Percentiles rank a stretch among this genome's conserved stretches.
Evolutionary conservation across 1,140 invertebrate species (phyloP).

Genomic region (Tenebrio molitor): DNA sequence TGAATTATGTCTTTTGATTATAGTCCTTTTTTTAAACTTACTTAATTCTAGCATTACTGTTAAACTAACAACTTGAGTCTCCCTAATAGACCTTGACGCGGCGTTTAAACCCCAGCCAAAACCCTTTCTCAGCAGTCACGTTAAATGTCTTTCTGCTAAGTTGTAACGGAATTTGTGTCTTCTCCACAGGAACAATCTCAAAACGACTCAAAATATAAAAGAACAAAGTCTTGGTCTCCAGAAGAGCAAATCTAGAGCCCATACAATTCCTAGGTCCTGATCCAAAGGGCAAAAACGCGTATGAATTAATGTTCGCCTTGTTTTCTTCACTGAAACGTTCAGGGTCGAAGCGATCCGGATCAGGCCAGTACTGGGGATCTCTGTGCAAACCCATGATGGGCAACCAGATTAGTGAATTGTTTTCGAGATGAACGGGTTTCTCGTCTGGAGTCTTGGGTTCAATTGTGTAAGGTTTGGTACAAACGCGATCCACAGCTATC

Average conservation of each 20-base stretch:
- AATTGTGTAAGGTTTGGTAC: slow-evolving; percentile 68
- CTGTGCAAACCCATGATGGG: slow-evolving; percentile 66
- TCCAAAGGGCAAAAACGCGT: slow-evolving; percentile 73
- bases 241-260: slow-evolving; percentile 53
- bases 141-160: not conserved
- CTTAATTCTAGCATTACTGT: too few relatives aligned
- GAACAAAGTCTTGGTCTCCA: slow-evolving; percentile 50
- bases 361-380: slow-evolving; percentile 69
- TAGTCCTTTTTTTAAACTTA: too few relatives aligned
- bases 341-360: slow-evolving; percentile 77
- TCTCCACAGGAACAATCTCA: slow-evolving; percentile 62
- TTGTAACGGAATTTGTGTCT: too few relatives aligned
- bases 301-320: slow-evolving; percentile 65
- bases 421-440: slow-evolving; percentile 19
- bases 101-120: slow-evolving; percentile 26
- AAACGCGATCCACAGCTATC: slow-evolving; percentile 67
- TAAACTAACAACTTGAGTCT: too few relatives aligned
- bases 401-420: slow-evolving; percentile 58
- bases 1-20: too few relatives aligned
- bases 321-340: slow-evolving; percentile 75
- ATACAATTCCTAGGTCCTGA: slow-evolving; percentile 68
- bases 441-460: slow-evolving; percentile 48
- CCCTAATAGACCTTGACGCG: not conserved
- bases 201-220: slow-evolving; percentile 57
- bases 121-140: not conserved